These are phyloP conservation scores for Drosophila cardini DNA, from an alignment of 1,140 invertebrate genomes.

Conservation along the genomic window DNA sequence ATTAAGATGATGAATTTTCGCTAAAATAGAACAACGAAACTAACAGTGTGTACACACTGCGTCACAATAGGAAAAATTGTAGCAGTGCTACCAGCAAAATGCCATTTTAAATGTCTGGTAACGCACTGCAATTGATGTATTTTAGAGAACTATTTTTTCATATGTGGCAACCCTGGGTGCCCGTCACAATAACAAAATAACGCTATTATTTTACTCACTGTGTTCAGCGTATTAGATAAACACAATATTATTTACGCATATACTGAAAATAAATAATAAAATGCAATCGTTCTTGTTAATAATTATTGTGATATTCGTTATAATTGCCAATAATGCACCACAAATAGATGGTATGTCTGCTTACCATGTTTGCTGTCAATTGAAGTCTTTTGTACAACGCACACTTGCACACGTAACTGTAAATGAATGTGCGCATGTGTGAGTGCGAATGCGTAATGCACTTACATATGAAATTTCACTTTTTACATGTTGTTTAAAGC, in stretches of 20 bases:
- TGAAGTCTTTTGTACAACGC: slow-evolving; percentile 49
- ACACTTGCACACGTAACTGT: slow-evolving; percentile 12
- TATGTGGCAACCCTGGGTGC: slow-evolving; percentile 19
- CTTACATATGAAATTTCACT: slow-evolving; percentile 26
- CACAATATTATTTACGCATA: slow-evolving; percentile 3
- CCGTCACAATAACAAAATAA: slow-evolving; percentile 28
- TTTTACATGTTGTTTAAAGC: slow-evolving; percentile 74
- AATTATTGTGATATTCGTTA: slow-evolving; percentile 43
- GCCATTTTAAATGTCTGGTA: not conserved
- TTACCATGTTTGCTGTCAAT: slow-evolving; percentile 32
- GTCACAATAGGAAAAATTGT: slow-evolving; percentile 18
- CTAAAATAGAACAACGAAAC: slow-evolving; percentile 52
- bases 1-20: slow-evolving; percentile 58
- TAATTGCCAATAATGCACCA: slow-evolving; percentile 19
- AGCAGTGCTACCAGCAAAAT: slow-evolving; percentile 16
- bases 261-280: slow-evolving; percentile 1
- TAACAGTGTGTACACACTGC: slow-evolving; percentile 50
- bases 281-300: slow-evolving; percentile 45
- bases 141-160: not conserved
- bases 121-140: slow-evolving; percentile 17
- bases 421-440: slow-evolving; percentile 17
- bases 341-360: slow-evolving; percentile 24
- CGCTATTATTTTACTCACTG: slow-evolving; percentile 18
- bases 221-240: not conserved
- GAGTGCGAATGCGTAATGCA: slow-evolving; percentile 39